phyloP scores from a whole-genome alignment of 2,888 invertebrate genomes.

The Hydropsyche betteni region DNA sequence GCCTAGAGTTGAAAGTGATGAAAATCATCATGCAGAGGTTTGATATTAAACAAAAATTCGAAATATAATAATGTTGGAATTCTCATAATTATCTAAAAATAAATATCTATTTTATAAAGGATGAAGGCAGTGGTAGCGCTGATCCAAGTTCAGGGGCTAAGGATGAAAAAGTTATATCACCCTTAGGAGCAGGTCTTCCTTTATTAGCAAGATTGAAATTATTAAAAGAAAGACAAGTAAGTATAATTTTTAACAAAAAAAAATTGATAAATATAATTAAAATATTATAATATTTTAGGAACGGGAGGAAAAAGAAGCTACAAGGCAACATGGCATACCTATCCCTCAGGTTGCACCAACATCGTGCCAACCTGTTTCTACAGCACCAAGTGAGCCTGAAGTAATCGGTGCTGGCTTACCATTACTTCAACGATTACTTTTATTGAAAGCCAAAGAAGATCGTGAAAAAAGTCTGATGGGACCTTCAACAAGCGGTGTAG shows the following conservation, averaged over 20 bases:
- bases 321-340: conserved; percentile 50
- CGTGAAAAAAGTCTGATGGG: conserved; percentile 62
- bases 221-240: conserved; percentile 85
- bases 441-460: conserved; percentile 81
- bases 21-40: conserved; percentile 66
- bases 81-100: conserved; percentile 22
- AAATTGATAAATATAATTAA: background rate
- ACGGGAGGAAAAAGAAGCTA: conserved; percentile 63
- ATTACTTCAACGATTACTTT: conserved; percentile 76
- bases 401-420: conserved; percentile 77
- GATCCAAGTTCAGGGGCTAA: conserved; percentile 61
- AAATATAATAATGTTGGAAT: background rate
- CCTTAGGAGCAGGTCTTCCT: conserved; percentile 86
- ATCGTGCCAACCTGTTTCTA: conserved; percentile 68
- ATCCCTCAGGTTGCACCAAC: conserved; percentile 56
- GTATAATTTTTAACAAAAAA: conserved; percentile 45
- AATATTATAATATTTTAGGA: conserved; percentile 56
- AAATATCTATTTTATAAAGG: conserved; percentile 55
- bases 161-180: conserved; percentile 74
- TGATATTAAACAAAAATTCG: conserved; percentile 25
- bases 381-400: conserved; percentile 68
- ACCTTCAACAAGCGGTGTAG: conserved; percentile 46
- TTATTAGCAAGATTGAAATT: conserved; percentile 79
- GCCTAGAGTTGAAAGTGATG: conserved; percentile 79
- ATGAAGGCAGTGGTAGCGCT: conserved; percentile 59